Evolutionary conservation across 2,888 invertebrate species (phyloP).

Genomic region (Archips xylosteana): DNA sequence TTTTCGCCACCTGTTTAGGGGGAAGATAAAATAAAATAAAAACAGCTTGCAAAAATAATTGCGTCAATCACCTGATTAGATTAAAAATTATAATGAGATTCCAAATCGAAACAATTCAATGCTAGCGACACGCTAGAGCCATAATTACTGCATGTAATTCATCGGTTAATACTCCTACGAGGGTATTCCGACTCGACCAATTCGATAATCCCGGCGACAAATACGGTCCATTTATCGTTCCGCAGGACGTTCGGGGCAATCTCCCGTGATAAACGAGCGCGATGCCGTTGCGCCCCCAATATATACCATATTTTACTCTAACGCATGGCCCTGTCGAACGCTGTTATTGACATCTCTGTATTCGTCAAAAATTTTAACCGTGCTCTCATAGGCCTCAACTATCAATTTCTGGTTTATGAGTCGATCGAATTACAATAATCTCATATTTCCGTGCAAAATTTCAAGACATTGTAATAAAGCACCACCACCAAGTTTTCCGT

Average conservation of each 20-base stretch:
- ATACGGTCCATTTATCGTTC: slow-evolving; percentile 55
- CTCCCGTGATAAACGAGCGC: slow-evolving; percentile 52
- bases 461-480: neutral
- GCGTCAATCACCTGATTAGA: slow-evolving; percentile 1
- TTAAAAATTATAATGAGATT: neutral
- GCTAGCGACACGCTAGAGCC: neutral
- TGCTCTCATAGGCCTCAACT: slow-evolving; percentile 12
- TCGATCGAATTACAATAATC: slow-evolving; percentile 16
- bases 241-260: slow-evolving; percentile 51
- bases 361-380: slow-evolving; percentile 35
- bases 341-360: slow-evolving; percentile 42
- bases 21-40: neutral
- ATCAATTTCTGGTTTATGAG: slow-evolving; percentile 14
- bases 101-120: slow-evolving; percentile 3
- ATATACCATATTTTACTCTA: slow-evolving; percentile 50
- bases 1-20: neutral
- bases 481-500: neutral
- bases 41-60: neutral
- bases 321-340: slow-evolving; percentile 48
- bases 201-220: slow-evolving; percentile 55
- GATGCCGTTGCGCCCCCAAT: slow-evolving; percentile 45
- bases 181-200: slow-evolving; percentile 41
- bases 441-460: neutral
- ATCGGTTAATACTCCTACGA: slow-evolving; percentile 29
- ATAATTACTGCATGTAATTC: slow-evolving; percentile 30